Conservation (phyloP, 2,797 vertebrate species). For the Oceanodroma leucorhoa region DNA sequence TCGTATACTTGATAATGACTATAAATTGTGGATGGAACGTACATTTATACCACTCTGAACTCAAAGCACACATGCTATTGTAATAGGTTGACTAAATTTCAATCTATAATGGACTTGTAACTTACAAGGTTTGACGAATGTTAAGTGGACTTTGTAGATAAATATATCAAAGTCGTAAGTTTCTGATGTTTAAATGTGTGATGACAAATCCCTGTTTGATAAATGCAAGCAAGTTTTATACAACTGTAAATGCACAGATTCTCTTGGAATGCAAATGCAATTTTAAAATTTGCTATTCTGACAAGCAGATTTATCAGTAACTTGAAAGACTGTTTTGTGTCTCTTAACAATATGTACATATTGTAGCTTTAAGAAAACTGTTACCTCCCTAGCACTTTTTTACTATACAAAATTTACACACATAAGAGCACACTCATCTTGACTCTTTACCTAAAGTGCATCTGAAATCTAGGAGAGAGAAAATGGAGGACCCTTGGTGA, state of each 20-base stretch:
- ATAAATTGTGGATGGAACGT: background rate
- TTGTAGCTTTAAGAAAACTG: background rate
- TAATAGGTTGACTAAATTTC: background rate
- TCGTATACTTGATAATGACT: background rate
- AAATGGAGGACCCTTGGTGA: background rate
- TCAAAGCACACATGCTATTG: background rate
- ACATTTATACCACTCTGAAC: background rate
- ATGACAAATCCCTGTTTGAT: background rate
- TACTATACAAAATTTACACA: slow-evolving; percentile 44
- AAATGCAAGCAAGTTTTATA: background rate
- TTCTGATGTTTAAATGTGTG: background rate
- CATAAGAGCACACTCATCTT: background rate
- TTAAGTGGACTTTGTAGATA: background rate
- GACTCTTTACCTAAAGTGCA: slow-evolving; percentile 46
- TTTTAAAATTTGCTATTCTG: background rate
- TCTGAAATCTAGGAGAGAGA: background rate
- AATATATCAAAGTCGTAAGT: background rate
- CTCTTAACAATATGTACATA: background rate
- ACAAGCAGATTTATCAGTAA: background rate
- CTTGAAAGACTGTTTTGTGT: background rate
- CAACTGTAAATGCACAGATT: background rate
- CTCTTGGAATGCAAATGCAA: background rate
- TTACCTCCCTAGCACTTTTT: background rate
- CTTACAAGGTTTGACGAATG: background rate
- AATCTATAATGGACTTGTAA: background rate